These are phyloP conservation scores for Drosophila nebulosa DNA, from an alignment of 1,140 invertebrate species.

Conservation along the genomic window DNA sequence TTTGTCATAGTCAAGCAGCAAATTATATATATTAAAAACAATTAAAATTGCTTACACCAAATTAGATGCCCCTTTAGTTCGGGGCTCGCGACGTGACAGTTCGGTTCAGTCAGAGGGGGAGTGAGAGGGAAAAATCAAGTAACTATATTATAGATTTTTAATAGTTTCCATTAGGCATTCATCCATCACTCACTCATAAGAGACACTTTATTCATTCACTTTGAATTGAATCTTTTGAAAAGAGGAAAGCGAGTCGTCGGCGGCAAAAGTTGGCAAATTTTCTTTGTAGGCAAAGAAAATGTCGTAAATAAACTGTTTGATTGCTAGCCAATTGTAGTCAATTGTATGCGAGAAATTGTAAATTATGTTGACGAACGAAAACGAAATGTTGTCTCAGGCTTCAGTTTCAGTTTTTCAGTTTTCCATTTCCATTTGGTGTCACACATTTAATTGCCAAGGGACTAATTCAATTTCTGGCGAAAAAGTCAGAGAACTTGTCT, in stretches of 20 bases:
- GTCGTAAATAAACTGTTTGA: not conserved
- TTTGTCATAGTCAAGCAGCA: constrained; percentile 23
- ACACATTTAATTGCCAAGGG: constrained; percentile 2
- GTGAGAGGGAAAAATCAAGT: not conserved
- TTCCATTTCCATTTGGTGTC: not conserved
- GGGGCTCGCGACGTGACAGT: constrained; percentile 26
- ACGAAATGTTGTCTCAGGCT: not conserved
- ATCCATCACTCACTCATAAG: not conserved
- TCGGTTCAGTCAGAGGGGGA: not conserved
- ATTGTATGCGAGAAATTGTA: not conserved
- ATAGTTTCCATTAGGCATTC: too few species aligned
- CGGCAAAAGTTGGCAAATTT: not conserved
- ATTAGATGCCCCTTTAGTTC: not conserved
- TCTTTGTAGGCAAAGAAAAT: not conserved
- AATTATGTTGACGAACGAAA: not conserved
- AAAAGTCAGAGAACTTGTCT: not conserved
- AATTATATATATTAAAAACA: constrained; percentile 35
- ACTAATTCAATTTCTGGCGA: not conserved
- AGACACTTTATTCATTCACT: not conserved
- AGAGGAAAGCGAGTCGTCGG: too few species aligned
- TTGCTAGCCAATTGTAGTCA: not conserved
- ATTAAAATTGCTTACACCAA: constrained; percentile 37
- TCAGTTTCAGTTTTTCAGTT: not conserved
- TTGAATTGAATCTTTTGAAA: too few species aligned
- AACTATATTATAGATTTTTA: not conserved